These are phyloP conservation scores for Agrypnus murinus DNA, from an alignment of 2,888 invertebrate species.

Conservation along the genomic window DNA sequence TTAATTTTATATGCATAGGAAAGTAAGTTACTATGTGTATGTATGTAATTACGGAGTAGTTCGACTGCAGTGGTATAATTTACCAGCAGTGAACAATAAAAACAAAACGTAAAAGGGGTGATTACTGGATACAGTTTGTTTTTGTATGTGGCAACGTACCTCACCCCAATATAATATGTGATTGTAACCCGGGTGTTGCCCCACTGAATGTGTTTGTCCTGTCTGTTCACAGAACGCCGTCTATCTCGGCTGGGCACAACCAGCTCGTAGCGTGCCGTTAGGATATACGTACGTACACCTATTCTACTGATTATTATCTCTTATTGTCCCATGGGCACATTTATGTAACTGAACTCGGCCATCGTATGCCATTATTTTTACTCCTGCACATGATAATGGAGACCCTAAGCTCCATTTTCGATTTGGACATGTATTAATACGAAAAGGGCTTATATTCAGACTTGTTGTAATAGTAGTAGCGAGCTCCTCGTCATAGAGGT, in stretches of 20 bases:
- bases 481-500: background rate
- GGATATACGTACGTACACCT: constrained; percentile 62
- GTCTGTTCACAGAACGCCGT: constrained; percentile 90
- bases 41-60: background rate
- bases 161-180: constrained; percentile 29
- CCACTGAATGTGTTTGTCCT: constrained; percentile 60
- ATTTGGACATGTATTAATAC: background rate
- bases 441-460: background rate
- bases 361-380: constrained; percentile 22
- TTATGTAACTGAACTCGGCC: constrained; percentile 29
- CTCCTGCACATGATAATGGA: constrained; percentile 13
- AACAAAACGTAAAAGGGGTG: constrained; percentile 12
- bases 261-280: constrained; percentile 81
- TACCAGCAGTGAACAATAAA: constrained; percentile 6
- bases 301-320: constrained; percentile 40
- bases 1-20: too few relatives aligned
- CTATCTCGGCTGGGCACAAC: constrained; percentile 91
- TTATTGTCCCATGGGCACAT: constrained; percentile 44
- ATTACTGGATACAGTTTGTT: constrained; percentile 28
- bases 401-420: constrained; percentile 14
- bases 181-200: constrained; percentile 25
- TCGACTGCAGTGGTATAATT: constrained; percentile 10
- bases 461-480: background rate
- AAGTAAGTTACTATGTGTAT: background rate
- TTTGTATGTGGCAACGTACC: constrained; percentile 38